Evolutionary conservation across 2,888 invertebrate species (phyloP), one percentile per base, ranked within the genome.

Genomic region (Ligdia adustata): DNA sequence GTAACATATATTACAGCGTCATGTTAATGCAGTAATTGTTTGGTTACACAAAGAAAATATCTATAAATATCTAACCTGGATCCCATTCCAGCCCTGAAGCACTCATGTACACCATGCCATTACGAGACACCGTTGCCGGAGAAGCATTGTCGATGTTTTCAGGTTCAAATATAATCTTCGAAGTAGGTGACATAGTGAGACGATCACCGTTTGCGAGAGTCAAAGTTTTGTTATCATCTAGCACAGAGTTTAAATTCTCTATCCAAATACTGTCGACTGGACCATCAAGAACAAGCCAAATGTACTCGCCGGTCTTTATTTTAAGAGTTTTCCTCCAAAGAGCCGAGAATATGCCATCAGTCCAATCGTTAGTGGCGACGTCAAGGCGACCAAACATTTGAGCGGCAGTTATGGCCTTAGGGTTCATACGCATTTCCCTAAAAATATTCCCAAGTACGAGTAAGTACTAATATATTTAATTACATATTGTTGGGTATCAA

Each of bases 251-350:
- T 58, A 99, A 92, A 84, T 99, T 99, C 82, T 99, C 99, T 62
- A 99, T 99, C 99, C 99, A 99, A 61, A 98, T 98, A 64, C 98
- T 97, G 75, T 99, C 99, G 0, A 99, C 98, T 0, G 98, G 98
- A 0, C 99, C 99, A 71, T 99, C 98, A 26, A 99, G 86, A 0
- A 99, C 97, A 31, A 99, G 83, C 99, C 99, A 99, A 12, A 98
- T 93, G 74, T 97, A 93, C 67, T 98, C 98, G 2, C 93, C 95
- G 59, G 95, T 93, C 84, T 97, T 98, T 0, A 96, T 88, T 82
- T 97, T 97, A 1, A 98, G 91, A 0, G 98, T 98, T 84, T 98
- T 97, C 24, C 98, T 92, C 99, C 98, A 99, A 0, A 99, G 88
- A 0, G 98, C 97, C 0, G 98, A 98, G 83, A 99, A 99, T 68